Conservation (phyloP, 2,113 vertebrate species). For the Trematocara zebra region DNA sequence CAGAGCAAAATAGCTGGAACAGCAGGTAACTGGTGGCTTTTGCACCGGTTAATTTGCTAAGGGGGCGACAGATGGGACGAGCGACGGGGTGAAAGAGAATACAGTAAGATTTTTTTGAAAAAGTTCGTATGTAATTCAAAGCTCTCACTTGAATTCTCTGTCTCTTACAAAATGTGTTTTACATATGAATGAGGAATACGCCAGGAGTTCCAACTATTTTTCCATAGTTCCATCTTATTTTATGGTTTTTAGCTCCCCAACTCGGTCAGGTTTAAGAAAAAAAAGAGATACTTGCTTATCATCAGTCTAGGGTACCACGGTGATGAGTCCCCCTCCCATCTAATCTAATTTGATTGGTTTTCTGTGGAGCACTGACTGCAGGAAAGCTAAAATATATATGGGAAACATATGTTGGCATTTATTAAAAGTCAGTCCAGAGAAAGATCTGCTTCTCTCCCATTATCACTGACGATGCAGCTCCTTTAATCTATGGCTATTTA, state of each 20-base stretch:
- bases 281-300: not conserved
- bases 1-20: slow-evolving; percentile 3
- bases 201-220: not conserved
- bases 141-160: not conserved
- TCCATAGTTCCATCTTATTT: not conserved
- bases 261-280: not conserved
- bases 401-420: not conserved
- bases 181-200: not conserved
- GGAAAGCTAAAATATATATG: not conserved
- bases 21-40: slow-evolving; percentile 48
- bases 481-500: not conserved
- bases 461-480: not conserved
- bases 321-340: not conserved
- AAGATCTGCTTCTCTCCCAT: not conserved
- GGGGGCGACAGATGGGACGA: not conserved
- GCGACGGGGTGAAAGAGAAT: not conserved
- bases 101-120: fast-evolving
- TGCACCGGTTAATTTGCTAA: not conserved
- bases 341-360: not conserved
- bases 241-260: not conserved
- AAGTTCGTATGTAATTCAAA: not conserved
- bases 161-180: not conserved
- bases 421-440: not conserved
- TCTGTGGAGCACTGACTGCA: not conserved
- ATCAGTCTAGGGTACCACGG: not conserved